These are phyloP conservation scores for Platerodrilus igneus DNA, from an alignment of 2,888 invertebrate genomes.

Conservation along the genomic window DNA sequence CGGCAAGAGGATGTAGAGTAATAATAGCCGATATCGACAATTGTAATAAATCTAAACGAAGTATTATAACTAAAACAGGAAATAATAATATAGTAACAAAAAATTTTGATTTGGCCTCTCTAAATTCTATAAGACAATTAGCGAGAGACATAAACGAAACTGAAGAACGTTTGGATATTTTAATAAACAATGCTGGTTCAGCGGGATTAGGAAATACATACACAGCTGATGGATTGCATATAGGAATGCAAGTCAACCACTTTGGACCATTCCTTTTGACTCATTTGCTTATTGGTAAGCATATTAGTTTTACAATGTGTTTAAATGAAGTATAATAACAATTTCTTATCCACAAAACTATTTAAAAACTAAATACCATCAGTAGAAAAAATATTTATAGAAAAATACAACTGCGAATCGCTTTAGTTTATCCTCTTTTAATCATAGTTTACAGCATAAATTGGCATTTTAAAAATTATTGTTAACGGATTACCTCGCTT, in stretches of 20 bases:
- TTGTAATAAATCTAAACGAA: constrained; percentile 28
- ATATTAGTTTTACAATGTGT: too few relatives aligned
- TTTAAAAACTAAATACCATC: too few relatives aligned
- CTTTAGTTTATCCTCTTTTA: too few relatives aligned
- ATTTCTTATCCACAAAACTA: too few relatives aligned
- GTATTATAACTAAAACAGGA: constrained; percentile 34
- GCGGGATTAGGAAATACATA: constrained; percentile 46
- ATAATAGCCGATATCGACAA: constrained; percentile 50
- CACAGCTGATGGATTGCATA: constrained; percentile 58
- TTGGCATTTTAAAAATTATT: too few relatives aligned
- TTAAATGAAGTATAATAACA: too few relatives aligned
- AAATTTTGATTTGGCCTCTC: constrained; percentile 51
- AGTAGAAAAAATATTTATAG: background rate
- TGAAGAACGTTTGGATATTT: constrained; percentile 54
- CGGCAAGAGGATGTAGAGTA: constrained; percentile 48
- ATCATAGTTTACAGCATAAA: too few relatives aligned
- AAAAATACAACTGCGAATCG: background rate
- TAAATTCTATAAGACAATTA: constrained; percentile 55
- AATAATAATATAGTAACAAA: constrained; percentile 40
- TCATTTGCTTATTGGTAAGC: constrained; percentile 15
- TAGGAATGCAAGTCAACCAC: constrained; percentile 61
- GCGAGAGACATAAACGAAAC: constrained; percentile 53
- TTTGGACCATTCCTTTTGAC: constrained; percentile 51
- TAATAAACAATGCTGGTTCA: constrained; percentile 57
- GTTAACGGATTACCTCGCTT: too few relatives aligned